Conservation (phyloP, 2,797 vertebrate genomes). For the Neomorphus geoffroyi region DNA sequence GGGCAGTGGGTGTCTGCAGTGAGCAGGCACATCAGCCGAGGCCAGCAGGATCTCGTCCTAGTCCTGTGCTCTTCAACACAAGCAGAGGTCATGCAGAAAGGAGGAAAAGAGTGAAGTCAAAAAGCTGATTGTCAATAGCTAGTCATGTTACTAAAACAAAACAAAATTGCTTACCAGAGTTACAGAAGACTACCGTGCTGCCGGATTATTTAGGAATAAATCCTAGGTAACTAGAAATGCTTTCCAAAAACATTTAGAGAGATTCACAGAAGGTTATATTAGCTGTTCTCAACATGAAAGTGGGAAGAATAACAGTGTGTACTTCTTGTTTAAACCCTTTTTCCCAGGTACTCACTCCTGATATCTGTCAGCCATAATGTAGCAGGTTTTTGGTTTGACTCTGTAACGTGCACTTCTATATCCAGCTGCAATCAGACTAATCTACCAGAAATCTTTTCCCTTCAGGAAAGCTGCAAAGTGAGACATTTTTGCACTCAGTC, state of each 20-base stretch:
- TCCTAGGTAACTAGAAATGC: background rate
- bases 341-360: rapidly evolving
- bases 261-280: background rate
- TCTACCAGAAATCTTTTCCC: background rate
- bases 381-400: background rate
- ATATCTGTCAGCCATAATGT: rapidly evolving
- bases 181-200: background rate
- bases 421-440: background rate
- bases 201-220: background rate
- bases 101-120: background rate
- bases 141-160: background rate
- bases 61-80: background rate
- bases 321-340: background rate
- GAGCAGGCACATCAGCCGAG: background rate
- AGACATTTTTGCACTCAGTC: background rate
- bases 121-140: background rate
- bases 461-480: background rate
- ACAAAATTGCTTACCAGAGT: background rate
- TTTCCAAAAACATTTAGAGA: background rate
- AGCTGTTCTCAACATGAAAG: background rate
- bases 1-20: background rate
- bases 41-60: background rate
- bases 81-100: background rate
- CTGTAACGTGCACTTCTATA: rapidly evolving
- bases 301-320: background rate